Percentiles rank a stretch among this genome's conserved stretches.
phyloP scores from a whole-genome alignment of 2,113 vertebrate species.

The Corvus moneduloides region DNA sequence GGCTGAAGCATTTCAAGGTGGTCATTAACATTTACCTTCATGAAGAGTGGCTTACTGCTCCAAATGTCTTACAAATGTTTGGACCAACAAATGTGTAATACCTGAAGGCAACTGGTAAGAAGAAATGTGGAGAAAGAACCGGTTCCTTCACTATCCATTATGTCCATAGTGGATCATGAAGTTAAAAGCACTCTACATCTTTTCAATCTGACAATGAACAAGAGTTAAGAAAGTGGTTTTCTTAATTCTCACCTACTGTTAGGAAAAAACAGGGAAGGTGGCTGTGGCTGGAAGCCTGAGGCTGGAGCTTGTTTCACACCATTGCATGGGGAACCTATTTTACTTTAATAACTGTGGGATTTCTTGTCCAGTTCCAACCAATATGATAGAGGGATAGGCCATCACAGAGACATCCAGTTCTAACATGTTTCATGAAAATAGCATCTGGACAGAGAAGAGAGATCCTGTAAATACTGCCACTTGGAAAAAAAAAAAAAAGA shows the following conservation, averaged over 20 bases:
- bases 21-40: neutral
- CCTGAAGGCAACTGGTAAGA: neutral
- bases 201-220: neutral
- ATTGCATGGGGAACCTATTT: fast-evolving
- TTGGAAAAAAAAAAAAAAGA: neutral
- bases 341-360: neutral
- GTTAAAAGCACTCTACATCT: neutral
- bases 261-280: neutral
- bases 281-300: neutral
- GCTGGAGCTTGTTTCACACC: neutral
- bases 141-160: neutral
- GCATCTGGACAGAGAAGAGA: neutral
- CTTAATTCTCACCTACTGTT: neutral
- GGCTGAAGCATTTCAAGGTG: neutral
- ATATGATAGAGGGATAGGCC: neutral
- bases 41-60: neutral
- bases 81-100: neutral
- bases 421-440: neutral
- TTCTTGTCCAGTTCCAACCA: neutral
- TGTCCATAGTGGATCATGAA: neutral
- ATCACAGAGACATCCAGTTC: neutral
- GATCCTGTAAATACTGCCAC: neutral
- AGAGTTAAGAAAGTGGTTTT: neutral
- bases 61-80: neutral
- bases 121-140: neutral